Evolutionary conservation across 1,140 invertebrate species (phyloP).

Genomic region (Eurosta solidaginis): DNA sequence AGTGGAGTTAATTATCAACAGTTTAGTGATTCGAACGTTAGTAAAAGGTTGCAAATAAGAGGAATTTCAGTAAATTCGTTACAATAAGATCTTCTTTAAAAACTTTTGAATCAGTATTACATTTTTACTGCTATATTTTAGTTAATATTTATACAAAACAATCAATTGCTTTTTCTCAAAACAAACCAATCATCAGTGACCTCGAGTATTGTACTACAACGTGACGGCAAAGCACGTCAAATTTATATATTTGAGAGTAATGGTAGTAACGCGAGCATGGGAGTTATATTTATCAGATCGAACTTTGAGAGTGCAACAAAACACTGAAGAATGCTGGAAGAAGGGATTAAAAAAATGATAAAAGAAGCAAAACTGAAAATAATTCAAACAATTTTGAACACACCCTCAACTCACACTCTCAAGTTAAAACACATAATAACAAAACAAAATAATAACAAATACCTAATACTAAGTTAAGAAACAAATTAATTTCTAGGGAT

Average conservation of each 20-base stretch:
- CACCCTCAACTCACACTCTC: not conserved
- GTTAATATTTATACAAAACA: too few species aligned
- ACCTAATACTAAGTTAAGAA: not conserved
- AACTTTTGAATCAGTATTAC: too few species aligned
- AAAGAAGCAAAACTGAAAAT: conserved; percentile 21
- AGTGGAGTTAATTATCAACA: too few species aligned
- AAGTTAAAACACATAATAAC: not conserved
- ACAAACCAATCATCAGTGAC: too few species aligned
- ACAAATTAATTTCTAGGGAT: not conserved
- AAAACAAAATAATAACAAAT: conserved; percentile 7
- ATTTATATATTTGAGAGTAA: not conserved
- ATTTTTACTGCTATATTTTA: too few species aligned
- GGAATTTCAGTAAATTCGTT: too few species aligned
- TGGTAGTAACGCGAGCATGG: not conserved
- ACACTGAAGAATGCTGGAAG: not conserved
- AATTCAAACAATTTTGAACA: not conserved
- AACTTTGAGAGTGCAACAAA: not conserved
- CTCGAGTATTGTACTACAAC: too few species aligned
- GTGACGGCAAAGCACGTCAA: too few species aligned
- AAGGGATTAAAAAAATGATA: not conserved
- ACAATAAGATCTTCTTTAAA: too few species aligned
- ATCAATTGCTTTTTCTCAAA: too few species aligned
- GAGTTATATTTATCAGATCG: not conserved
- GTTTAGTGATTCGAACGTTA: too few species aligned
- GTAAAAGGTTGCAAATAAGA: too few species aligned